Base-by-base conservation (phyloP, 1,140 invertebrate species). In the Drosophila chauvacae region DNA sequence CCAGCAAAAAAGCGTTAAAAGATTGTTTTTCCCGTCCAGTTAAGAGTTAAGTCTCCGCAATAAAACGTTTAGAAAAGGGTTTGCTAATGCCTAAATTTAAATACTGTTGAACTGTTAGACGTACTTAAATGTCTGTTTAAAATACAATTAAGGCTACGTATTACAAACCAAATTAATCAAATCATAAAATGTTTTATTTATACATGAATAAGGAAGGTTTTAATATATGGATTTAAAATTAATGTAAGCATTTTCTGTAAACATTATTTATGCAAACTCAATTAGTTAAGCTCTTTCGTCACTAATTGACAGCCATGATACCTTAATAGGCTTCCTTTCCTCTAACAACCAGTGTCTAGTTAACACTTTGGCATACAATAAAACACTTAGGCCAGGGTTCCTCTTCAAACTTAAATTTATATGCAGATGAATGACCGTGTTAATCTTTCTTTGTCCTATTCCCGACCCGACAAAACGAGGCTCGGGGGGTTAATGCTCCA, bases 361-460 rank as follows among this genome's bases (percentile, higher is more conserved):
- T 55, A 20, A 37, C 16, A 26, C 42, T 48, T 33, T 30, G 30
- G 30, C 61, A 37, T 37, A 50, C 61, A 41, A 58, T 53, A 39
- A 62, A 74, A 26, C 39, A 26, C 39, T 58, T 57, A 23, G 4
- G 9, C 7, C 35, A 55, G 9, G 42, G 55, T 42, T 47, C 35
- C 37, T 18, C n/a, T 56, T 39, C 7, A 11, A 44, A 59, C 47
- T 47, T 41, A 9, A 48, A 73, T 51, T 50, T 66, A 64, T 68
- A 57, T 61, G 30, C 47, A 80, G 77, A 77, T 73, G 64, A 73
- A 56, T 55, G 74, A 61, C 61, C 68, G 47, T 66, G 61, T 30
- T 28, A 37, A 23, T 33, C 18, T 35, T 44, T 50, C 48, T 56
- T 59, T 30, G 62, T 51, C 53, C 23, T 53, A 35, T 47, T 37